Evolutionary conservation across 2,113 vertebrate species (phyloP).

Genomic region (Hypomesus transpacificus): DNA sequence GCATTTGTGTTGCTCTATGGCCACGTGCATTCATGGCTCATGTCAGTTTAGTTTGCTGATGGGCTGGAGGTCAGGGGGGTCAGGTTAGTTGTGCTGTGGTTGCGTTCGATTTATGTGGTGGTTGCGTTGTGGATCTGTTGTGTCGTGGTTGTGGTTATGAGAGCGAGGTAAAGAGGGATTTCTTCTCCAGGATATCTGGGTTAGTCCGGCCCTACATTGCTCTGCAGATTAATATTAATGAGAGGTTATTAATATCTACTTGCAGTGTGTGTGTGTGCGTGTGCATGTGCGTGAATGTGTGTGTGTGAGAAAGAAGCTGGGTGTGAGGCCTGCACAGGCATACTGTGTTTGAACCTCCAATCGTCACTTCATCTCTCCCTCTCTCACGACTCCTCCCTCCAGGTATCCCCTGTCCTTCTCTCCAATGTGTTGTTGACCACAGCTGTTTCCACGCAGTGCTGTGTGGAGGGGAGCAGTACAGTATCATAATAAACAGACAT

Average conservation of each 20-base stretch:
- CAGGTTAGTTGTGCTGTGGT: neutral
- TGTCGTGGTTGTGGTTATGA: neutral
- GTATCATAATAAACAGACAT: too few relatives aligned
- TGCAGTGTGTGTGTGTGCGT: constrained; percentile 30
- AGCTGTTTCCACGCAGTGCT: too few relatives aligned
- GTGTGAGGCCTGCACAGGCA: neutral
- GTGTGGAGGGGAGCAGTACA: too few relatives aligned
- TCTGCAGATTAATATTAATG: constrained; percentile 74
- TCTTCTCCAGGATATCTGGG: constrained; percentile 53
- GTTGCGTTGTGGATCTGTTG: neutral
- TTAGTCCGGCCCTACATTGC: constrained; percentile 65
- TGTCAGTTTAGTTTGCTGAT: neutral
- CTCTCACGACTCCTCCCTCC: too few relatives aligned
- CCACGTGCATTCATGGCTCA: neutral
- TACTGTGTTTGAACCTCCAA: too few relatives aligned
- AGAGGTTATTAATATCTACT: constrained; percentile 71
- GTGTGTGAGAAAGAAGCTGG: neutral
- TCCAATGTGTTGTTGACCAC: too few relatives aligned
- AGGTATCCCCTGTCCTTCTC: too few relatives aligned
- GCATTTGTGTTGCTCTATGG: too few relatives aligned
- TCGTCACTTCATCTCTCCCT: too few relatives aligned
- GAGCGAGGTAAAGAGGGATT: neutral
- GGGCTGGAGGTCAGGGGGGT: neutral
- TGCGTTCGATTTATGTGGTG: neutral
- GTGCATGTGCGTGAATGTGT: too few relatives aligned